These are phyloP conservation scores for Phrynosoma blainvillii DNA, from an alignment of 2,113 vertebrate species.

Conservation along the genomic window DNA sequence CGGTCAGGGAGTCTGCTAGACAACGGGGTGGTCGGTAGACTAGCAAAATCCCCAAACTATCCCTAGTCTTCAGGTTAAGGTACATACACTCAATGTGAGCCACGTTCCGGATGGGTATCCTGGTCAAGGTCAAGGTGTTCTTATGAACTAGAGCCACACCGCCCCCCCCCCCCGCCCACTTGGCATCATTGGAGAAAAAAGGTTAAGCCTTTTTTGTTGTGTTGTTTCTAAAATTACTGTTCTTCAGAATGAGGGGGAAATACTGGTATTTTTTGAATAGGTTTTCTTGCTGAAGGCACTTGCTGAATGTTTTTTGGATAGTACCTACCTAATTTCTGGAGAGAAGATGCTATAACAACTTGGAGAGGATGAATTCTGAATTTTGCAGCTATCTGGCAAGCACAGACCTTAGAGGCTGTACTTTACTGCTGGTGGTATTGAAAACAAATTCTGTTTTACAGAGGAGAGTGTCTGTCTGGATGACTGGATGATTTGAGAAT, in stretches of 20 bases:
- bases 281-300: background rate
- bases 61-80: too few species aligned
- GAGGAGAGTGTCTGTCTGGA: background rate
- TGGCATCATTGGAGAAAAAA: background rate
- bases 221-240: constrained; percentile 13
- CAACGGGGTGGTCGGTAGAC: too few species aligned
- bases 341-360: too few species aligned
- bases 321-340: background rate
- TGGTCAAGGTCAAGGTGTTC: too few species aligned
- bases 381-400: background rate
- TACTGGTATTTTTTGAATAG: background rate
- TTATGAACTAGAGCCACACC: too few species aligned
- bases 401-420: background rate
- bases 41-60: too few species aligned
- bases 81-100: too few species aligned
- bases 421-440: background rate
- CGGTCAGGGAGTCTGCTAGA: too few species aligned
- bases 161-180: too few species aligned
- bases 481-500: background rate
- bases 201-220: background rate
- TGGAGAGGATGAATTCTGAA: background rate
- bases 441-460: background rate
- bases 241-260: background rate
- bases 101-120: too few species aligned
- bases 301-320: background rate